Evolutionary conservation across 2,797 vertebrate species (phyloP).

Genomic region (Pantherophis alleghaniensis): DNA sequence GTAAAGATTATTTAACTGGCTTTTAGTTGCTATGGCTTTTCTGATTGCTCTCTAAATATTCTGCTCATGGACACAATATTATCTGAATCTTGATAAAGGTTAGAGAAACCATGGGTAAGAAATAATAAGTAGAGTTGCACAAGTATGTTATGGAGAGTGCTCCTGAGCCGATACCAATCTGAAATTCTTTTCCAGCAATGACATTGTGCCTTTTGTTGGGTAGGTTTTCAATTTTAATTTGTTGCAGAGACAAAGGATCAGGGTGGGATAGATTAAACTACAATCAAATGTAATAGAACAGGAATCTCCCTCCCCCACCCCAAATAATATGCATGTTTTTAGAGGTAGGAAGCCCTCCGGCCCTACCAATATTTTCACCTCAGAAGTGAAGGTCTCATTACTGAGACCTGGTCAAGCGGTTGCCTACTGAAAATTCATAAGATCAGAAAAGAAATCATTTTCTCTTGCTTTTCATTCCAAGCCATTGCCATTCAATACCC

Average conservation of each 20-base stretch:
- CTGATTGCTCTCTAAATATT: constrained; percentile 40
- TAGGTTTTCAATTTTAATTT: constrained; percentile 22
- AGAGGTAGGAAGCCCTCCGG: background rate
- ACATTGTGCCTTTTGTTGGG: constrained; percentile 19
- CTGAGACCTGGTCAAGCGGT: background rate
- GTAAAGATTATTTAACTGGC: constrained; percentile 40
- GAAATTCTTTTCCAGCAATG: constrained; percentile 12
- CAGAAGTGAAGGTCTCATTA: background rate
- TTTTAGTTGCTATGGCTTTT: constrained; percentile 42
- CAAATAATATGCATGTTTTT: background rate
- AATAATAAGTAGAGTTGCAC: constrained; percentile 25
- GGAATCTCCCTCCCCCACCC: background rate
- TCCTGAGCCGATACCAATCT: constrained; percentile 10
- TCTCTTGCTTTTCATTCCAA: background rate
- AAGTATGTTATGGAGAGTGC: background rate
- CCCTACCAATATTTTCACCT: background rate
- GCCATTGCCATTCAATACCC: background rate
- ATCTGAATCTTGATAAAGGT: constrained; percentile 28
- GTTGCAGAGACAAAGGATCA: background rate
- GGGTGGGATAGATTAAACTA: background rate
- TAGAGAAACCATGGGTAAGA: constrained; percentile 23
- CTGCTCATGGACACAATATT: constrained; percentile 37
- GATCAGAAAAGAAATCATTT: background rate
- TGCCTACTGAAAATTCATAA: background rate
- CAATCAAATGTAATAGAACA: background rate